Conservation (phyloP, 2,113 vertebrate genomes). For the Phylloscopus whistleri region DNA sequence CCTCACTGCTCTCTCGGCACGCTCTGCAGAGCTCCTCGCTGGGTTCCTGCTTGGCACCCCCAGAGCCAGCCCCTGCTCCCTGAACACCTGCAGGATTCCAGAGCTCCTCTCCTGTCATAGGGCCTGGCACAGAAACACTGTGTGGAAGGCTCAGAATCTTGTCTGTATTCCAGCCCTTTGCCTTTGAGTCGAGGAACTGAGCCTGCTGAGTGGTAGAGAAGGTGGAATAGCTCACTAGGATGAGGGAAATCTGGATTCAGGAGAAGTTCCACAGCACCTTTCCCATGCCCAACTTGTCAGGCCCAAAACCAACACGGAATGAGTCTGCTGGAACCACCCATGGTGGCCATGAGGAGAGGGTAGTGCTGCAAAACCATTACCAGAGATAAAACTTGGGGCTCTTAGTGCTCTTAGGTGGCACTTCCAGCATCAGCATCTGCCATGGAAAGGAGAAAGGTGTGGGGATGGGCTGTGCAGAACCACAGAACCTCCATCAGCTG, state of each 20-base stretch:
- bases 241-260: not conserved
- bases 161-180: rapidly evolving
- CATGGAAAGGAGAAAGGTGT: rapidly evolving
- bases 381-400: not conserved
- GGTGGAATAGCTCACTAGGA: rapidly evolving
- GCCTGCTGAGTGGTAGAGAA: not conserved
- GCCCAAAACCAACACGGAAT: rapidly evolving
- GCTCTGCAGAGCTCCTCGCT: not conserved
- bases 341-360: not conserved
- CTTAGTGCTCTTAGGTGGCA: not conserved
- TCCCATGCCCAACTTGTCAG: not conserved
- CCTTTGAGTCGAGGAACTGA: not conserved
- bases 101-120: not conserved
- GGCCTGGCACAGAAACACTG: not conserved
- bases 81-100: not conserved
- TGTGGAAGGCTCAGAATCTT: not conserved
- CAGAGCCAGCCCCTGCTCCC: not conserved
- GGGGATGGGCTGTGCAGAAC: not conserved
- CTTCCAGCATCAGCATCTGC: not conserved
- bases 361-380: rapidly evolving
- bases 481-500: not conserved
- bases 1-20: not conserved
- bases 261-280: not conserved
- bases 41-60: not conserved
- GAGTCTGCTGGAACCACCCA: not conserved